Evolutionary conservation across 2,797 vertebrate species (phyloP).

Genomic region (Crax fasciolata): DNA sequence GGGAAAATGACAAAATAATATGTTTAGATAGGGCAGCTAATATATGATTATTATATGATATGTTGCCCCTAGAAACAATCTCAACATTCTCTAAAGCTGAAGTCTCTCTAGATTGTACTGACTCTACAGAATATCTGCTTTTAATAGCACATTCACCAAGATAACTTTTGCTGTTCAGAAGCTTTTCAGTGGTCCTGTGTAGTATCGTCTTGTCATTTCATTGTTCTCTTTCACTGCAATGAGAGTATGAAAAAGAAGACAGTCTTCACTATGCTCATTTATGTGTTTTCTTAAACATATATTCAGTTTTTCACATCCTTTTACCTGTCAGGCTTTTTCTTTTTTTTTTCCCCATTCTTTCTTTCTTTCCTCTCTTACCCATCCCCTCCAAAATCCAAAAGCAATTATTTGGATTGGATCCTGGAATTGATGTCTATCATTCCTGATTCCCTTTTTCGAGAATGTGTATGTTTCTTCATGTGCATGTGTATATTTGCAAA

Average conservation of each 20-base stretch:
- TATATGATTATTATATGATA: not conserved
- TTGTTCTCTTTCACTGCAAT: not conserved
- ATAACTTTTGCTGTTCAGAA: not conserved
- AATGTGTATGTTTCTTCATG: not conserved
- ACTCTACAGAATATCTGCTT: not conserved
- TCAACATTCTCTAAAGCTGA: not conserved
- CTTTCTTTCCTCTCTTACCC: too few relatives aligned
- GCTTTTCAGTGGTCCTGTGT: not conserved
- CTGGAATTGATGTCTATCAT: not conserved
- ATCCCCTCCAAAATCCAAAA: not conserved
- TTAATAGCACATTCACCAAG: not conserved
- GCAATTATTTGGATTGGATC: not conserved
- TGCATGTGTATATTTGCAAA: not conserved
- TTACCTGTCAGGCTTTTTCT: not conserved
- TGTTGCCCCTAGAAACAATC: slow-evolving; percentile 1
- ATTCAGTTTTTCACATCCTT: not conserved
- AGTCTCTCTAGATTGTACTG: not conserved
- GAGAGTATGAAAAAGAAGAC: not conserved
- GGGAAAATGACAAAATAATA: slow-evolving; percentile 8
- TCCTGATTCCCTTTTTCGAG: not conserved
- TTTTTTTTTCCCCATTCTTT: not conserved
- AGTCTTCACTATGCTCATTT: not conserved
- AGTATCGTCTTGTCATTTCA: not conserved
- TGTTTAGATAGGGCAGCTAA: slow-evolving; percentile 10
- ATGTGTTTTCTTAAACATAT: not conserved